phyloP scores from a whole-genome alignment of 2,797 vertebrate species.

The Phataginus tricuspis region DNA sequence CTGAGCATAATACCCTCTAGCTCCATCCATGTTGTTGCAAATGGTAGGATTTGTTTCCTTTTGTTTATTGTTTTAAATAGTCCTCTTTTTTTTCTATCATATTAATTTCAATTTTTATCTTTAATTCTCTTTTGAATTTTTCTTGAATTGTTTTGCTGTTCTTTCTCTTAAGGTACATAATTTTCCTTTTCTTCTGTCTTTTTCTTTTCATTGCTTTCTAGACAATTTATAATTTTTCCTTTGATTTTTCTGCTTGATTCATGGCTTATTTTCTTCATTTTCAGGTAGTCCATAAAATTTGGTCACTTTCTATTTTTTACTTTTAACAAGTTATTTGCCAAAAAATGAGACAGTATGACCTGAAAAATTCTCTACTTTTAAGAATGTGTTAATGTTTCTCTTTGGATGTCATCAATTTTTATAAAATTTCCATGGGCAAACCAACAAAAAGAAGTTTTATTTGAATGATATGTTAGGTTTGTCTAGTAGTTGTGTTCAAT shows the following conservation, averaged over 20 bases:
- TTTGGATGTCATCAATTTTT: not conserved
- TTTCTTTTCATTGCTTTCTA: not conserved
- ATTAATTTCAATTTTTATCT: slow-evolving; percentile 19
- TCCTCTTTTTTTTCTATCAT: not conserved
- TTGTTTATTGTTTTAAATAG: not conserved
- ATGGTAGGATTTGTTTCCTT: not conserved
- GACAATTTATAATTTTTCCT: slow-evolving; percentile 11
- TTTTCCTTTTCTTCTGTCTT: not conserved
- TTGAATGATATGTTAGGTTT: not conserved
- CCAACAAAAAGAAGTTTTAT: not conserved
- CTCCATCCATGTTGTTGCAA: too few relatives aligned
- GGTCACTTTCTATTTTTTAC: not conserved
- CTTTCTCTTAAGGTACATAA: not conserved
- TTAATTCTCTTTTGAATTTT: not conserved
- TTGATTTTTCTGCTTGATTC: not conserved
- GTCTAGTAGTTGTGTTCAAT: not conserved
- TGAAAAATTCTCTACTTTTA: not conserved
- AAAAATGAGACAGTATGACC: not conserved
- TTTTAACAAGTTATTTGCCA: slow-evolving; percentile 31
- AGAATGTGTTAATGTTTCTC: not conserved
- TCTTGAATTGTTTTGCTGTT: not conserved
- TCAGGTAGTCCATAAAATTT: not conserved
- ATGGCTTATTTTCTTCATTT: slow-evolving; percentile 41
- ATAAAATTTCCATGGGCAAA: not conserved
- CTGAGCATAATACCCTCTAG: too few relatives aligned